phyloP scores from a whole-genome alignment of 2,888 invertebrate genomes.

The Candidula unifasciata region DNA sequence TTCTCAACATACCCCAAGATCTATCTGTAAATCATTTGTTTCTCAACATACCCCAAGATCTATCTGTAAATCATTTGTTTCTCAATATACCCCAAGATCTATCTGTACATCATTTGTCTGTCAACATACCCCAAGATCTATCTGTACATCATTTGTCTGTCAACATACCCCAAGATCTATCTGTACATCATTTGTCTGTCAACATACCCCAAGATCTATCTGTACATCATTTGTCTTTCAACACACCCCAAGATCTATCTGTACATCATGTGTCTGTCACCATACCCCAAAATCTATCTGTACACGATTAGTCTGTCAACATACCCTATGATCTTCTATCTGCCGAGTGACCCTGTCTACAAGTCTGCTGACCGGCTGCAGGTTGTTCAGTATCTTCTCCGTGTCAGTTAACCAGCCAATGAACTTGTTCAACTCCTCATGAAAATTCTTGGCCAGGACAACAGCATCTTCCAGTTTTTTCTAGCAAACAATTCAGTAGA shows the following conservation, averaged over 20 bases:
- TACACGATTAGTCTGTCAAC: no score
- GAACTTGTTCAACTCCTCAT: conserved; percentile 94
- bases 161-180: no score
- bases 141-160: no score
- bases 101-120: no score
- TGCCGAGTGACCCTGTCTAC: conserved; percentile 94
- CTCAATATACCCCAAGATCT: no score
- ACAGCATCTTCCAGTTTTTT: conserved; percentile 97
- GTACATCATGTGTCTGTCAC: not conserved
- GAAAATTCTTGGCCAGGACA: conserved; percentile 96
- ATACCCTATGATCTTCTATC: conserved; percentile 92
- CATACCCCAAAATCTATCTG: not conserved
- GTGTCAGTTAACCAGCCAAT: conserved; percentile 97
- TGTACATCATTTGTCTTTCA: not conserved
- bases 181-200: no score
- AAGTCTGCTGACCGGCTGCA: conserved; percentile 95
- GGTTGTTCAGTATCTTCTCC: conserved; percentile 91
- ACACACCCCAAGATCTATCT: not conserved
- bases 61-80: no score
- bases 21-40: no score
- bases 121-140: no score
- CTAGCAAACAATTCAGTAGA: conserved; percentile 65
- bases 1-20: no score
- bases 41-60: no score
- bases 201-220: no score